Conservation (phyloP, 2,797 vertebrate species). For the Aldrovandia affinis region DNA sequence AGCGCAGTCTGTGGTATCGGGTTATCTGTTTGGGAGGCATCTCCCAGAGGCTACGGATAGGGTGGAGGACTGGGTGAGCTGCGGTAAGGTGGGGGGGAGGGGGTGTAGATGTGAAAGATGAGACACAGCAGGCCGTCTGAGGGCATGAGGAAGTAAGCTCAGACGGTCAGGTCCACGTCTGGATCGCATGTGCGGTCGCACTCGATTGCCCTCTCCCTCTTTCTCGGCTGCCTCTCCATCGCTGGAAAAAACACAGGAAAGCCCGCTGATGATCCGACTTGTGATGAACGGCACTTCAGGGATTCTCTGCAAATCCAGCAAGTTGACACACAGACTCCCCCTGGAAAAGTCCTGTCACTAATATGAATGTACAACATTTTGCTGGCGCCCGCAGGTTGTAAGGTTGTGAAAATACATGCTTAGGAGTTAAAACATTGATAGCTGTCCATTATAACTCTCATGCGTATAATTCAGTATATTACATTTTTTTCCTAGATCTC, state of each 20-base stretch:
- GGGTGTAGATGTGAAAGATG: background rate
- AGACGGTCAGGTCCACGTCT: background rate
- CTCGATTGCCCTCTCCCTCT: background rate
- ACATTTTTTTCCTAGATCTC: background rate
- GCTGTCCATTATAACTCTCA: background rate
- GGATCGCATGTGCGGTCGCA: background rate
- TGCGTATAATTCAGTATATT: background rate
- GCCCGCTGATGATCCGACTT: slow-evolving; percentile 42
- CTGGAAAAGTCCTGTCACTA: slow-evolving; percentile 36
- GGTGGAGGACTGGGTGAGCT: background rate
- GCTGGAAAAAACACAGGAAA: slow-evolving; percentile 65
- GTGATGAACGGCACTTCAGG: slow-evolving; percentile 52
- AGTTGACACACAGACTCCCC: slow-evolving; percentile 15
- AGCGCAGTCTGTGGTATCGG: background rate
- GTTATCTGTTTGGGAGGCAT: background rate
- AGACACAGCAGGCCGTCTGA: background rate
- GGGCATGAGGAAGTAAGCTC: background rate
- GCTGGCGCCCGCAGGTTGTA: background rate
- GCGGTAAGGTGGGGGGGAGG: background rate
- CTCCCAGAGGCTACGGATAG: background rate
- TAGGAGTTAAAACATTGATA: background rate
- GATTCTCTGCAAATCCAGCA: slow-evolving; percentile 50
- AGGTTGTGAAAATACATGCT: slow-evolving; percentile 18
- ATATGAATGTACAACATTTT: slow-evolving; percentile 32
- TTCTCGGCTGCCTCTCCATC: slow-evolving; percentile 18